phyloP scores from a whole-genome alignment of 1,140 invertebrate species.

The Andricus grossulariae region DNA sequence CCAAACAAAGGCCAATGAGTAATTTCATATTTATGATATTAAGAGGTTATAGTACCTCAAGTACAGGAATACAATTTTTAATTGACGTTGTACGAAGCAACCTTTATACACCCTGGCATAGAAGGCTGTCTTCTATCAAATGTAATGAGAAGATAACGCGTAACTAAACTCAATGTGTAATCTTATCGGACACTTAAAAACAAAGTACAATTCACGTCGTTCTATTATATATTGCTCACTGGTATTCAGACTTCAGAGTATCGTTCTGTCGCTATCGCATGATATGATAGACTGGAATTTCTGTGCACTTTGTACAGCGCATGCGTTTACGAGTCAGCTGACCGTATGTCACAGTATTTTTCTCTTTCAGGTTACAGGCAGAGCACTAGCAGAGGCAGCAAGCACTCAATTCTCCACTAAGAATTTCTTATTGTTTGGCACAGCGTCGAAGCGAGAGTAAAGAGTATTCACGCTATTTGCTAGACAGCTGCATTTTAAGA shows the following conservation, averaged over 20 bases:
- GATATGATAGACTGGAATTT: conserved; percentile 47
- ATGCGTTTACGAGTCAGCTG: conserved; percentile 55
- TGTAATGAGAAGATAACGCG: conserved; percentile 49
- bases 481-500: conserved; percentile 42
- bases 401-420: too few relatives aligned
- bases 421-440: conserved; percentile 66
- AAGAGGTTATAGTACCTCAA: conserved; percentile 15
- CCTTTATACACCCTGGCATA: conserved; percentile 94
- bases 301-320: conserved; percentile 44
- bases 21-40: conserved; percentile 53
- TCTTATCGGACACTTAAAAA: conserved; percentile 60
- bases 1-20: conserved; percentile 47
- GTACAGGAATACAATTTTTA: not conserved
- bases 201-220: conserved; percentile 44
- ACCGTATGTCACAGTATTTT: conserved; percentile 49
- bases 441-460: conserved; percentile 76
- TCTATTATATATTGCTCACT: not conserved
- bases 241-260: not conserved
- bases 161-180: conserved; percentile 57
- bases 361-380: not conserved
- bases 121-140: conserved; percentile 79
- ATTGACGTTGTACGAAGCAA: conserved; percentile 63
- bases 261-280: not conserved
- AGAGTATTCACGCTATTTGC: conserved; percentile 75
- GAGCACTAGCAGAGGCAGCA: too few relatives aligned